Evolutionary conservation across 2,888 invertebrate genomes (phyloP), one percentile per base, ranked within the genome.

Genomic region (Machimus rusticus): DNA sequence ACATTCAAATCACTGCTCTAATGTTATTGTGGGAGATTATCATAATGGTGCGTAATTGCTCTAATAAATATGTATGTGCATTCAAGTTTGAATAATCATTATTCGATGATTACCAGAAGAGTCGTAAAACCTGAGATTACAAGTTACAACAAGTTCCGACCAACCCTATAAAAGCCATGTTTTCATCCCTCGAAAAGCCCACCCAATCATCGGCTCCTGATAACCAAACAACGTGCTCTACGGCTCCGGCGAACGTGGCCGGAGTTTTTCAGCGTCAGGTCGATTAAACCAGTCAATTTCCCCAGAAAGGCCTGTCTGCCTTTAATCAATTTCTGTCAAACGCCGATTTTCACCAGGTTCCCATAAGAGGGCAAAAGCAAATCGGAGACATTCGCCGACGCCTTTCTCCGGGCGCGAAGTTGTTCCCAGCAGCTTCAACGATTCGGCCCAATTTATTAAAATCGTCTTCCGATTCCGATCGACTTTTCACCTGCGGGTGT

Each of bases 311-410:
- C 78, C 57, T 66, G 28, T 66, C 66, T 66, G 43, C 78, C 78
- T 78, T 78, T 78, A 78, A 78, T 78, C 78, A 78, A 78, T 78
- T 78, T 78, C 78, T 78, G 78, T 78, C 78, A 78, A 78, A 78
- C 43, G 39, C 19, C 78, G 43, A 43, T 39, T 39, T 78, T 43
- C 23, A 78, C 37, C 78, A 78, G 78, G 78, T 78, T 78, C 78
- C 43, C 78, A 78, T 37, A 46, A 78, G 23, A 43, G 23, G 19
- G 39, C 78, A 46, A 43, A 78, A 78, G 78, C 78, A 37, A 39
- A 66, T 14, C 43, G 77, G 16, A 39, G 19, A 43, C 12, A 43
- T 77, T 19, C n/a, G 4, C 14, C 16, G 74, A 19, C 76, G 8
- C 28, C 76, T 76, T 76, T 76, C 37, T 76, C 37, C 19, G 37